phyloP scores from a whole-genome alignment of 2,113 vertebrate genomes.

The Neofelis nebulosa region DNA sequence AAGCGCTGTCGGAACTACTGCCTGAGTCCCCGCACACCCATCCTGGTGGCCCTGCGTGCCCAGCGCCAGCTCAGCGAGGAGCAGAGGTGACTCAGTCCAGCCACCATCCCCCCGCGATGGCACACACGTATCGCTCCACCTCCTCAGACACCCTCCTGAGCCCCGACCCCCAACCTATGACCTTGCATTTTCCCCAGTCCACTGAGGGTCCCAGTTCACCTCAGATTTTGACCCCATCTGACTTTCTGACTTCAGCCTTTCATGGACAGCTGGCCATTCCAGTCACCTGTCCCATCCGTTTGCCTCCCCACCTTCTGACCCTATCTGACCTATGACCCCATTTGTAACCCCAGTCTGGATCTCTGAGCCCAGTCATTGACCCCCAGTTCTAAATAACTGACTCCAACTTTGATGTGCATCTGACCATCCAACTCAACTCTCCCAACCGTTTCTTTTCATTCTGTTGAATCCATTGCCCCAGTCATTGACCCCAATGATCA shows the following conservation, averaged over 20 bases:
- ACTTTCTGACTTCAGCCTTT: background rate
- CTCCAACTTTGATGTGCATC: no score
- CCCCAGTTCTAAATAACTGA: background rate
- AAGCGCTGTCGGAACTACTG: slow-evolving; percentile 86
- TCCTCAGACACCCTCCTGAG: background rate
- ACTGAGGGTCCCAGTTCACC: background rate
- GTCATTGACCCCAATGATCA: background rate
- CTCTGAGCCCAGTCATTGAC: background rate
- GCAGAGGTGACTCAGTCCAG: slow-evolving; percentile 85
- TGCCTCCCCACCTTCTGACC: background rate
- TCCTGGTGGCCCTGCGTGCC: slow-evolving; percentile 84
- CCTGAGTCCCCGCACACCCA: slow-evolving; percentile 75
- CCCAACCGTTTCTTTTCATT: background rate
- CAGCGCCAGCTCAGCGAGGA: slow-evolving; percentile 88
- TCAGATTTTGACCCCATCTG: background rate
- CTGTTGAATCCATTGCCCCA: background rate
- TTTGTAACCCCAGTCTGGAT: background rate
- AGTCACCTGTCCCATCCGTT: background rate
- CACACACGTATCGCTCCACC: background rate
- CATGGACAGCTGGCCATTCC: no score
- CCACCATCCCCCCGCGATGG: background rate
- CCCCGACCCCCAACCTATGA: background rate
- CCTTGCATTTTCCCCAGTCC: background rate
- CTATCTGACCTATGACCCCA: background rate
- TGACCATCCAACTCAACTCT: background rate